Percentiles rank a stretch among this genome's conserved stretches.
Conservation (phyloP, 2,888 invertebrate genomes). For the Tubulanus polymorphus region DNA sequence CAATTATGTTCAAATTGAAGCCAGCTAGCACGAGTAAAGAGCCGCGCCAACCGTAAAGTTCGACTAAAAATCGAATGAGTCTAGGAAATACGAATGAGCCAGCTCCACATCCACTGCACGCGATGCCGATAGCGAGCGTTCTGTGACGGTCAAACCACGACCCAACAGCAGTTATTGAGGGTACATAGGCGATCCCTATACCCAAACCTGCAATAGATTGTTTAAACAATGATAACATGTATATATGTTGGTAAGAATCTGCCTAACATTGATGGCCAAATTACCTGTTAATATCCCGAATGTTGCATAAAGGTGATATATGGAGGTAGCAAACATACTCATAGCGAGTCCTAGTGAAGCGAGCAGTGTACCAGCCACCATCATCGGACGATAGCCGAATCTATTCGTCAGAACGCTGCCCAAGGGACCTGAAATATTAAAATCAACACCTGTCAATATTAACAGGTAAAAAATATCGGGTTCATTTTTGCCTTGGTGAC, state of each 20-base stretch:
- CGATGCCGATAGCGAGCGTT: conserved; percentile 29
- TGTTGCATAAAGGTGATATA: conserved; percentile 40
- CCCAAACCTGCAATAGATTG: conserved; percentile 32
- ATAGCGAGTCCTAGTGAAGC: conserved; percentile 35
- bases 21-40: conserved; percentile 30
- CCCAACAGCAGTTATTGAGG: conserved; percentile 27
- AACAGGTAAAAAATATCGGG: no score
- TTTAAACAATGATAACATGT: no score
- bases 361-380: conserved; percentile 39
- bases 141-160: conserved; percentile 29
- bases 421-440: conserved; percentile 34
- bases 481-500: no score
- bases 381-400: conserved; percentile 39
- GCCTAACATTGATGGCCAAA: no score
- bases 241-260: no score
- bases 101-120: conserved; percentile 30
- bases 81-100: conserved; percentile 32
- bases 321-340: conserved; percentile 32
- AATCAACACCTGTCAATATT: no score
- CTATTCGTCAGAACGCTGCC: conserved; percentile 37
- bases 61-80: conserved; percentile 25
- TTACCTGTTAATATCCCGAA: conserved; percentile 44
- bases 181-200: conserved; percentile 27
- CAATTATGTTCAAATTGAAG: conserved; percentile 20
- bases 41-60: conserved; percentile 27